Evolutionary conservation across 1,140 invertebrate genomes (phyloP).

Genomic region (Drosophila ambigua): DNA sequence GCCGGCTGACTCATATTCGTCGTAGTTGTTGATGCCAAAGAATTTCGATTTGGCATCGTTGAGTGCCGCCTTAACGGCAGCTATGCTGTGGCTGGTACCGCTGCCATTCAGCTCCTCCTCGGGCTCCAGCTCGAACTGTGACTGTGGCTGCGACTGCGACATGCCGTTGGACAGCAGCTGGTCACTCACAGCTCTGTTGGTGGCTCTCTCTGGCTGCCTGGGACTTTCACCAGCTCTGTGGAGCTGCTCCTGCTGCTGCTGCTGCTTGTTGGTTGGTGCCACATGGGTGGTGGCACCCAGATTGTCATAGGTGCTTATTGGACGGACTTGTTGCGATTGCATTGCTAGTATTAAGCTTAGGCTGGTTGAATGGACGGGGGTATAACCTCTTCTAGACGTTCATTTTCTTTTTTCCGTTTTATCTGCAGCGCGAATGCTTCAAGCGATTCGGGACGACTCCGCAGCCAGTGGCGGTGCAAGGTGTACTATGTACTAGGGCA

Average conservation of each 20-base stretch:
- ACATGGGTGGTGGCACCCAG: conserved; percentile 36
- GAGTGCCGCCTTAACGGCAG: conserved; percentile 75
- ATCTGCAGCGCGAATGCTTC: conserved; percentile 7
- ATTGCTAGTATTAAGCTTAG: conserved; percentile 31
- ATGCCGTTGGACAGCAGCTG: conserved; percentile 2
- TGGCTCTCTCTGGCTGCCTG: conserved; percentile 11
- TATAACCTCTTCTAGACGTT: conserved; percentile 6
- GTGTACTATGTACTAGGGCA: neutral
- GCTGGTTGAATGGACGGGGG: too few relatives aligned
- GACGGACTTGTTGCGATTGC: conserved; percentile 63
- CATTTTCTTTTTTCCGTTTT: neutral
- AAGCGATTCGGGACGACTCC: neutral
- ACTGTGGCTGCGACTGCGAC: neutral
- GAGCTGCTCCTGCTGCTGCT: conserved; percentile 5
- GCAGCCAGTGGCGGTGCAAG: neutral
- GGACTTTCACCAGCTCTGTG: conserved; percentile 22
- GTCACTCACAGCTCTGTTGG: conserved; percentile 7
- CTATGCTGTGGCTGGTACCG: conserved; percentile 71
- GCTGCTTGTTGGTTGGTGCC: conserved; percentile 14
- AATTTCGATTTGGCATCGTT: conserved; percentile 83
- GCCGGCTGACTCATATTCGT: conserved; percentile 21
- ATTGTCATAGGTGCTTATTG: conserved; percentile 81
- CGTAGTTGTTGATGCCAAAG: conserved; percentile 74
- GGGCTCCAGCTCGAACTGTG: conserved; percentile 16
- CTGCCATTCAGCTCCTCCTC: conserved; percentile 54